Evolutionary conservation across 2,113 vertebrate genomes (phyloP).

Genomic region (Chelonoidis abingdonii): DNA sequence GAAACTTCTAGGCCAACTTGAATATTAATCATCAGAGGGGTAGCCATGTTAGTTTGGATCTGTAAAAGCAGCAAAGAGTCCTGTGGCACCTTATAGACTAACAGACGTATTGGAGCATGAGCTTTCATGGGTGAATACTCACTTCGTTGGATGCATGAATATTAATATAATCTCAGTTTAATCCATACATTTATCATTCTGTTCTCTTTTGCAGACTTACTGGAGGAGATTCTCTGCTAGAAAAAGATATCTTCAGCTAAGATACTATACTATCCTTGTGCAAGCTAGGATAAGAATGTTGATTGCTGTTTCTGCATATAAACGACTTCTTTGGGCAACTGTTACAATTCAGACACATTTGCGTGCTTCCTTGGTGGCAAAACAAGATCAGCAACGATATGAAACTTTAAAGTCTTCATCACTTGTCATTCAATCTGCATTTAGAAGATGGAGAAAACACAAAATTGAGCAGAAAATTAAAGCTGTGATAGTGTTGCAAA

Average conservation of each 20-base stretch:
- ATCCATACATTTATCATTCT: background rate
- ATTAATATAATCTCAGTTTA: background rate
- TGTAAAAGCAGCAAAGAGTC: too few relatives aligned
- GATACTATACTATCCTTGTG: slow-evolving; percentile 76
- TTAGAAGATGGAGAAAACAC: slow-evolving; percentile 81
- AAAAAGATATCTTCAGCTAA: slow-evolving; percentile 80
- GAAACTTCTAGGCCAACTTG: background rate
- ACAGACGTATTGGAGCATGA: too few relatives aligned
- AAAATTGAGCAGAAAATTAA: slow-evolving; percentile 67
- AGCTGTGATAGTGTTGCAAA: slow-evolving; percentile 82
- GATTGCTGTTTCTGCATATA: slow-evolving; percentile 77
- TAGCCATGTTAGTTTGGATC: too few relatives aligned
- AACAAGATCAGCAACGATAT: slow-evolving; percentile 72
- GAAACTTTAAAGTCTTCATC: slow-evolving; percentile 71
- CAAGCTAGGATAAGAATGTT: slow-evolving; percentile 87
- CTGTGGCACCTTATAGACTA: too few relatives aligned
- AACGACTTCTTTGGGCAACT: slow-evolving; percentile 73
- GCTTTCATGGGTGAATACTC: too few relatives aligned
- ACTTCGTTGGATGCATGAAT: too few relatives aligned
- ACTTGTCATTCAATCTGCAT: slow-evolving; percentile 81
- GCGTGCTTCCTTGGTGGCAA: slow-evolving; percentile 72
- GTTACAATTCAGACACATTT: slow-evolving; percentile 81
- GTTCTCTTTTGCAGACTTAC: slow-evolving; percentile 71
- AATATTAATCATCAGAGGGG: background rate
- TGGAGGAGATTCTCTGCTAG: slow-evolving; percentile 84